Conservation (phyloP, 2,888 invertebrate genomes). For the Cenopis cana region DNA sequence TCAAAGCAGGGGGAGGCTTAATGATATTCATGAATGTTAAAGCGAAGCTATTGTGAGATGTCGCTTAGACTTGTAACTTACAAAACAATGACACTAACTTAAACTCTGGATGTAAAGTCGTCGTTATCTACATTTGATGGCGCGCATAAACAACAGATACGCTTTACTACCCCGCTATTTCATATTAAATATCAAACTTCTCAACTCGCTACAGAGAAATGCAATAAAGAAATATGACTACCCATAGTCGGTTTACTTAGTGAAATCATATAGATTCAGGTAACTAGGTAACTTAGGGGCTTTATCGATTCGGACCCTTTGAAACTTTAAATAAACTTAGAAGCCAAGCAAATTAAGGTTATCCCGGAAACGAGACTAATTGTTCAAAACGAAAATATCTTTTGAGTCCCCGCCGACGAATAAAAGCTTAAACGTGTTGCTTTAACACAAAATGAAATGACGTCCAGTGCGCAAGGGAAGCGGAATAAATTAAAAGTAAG, state of each 20-base stretch:
- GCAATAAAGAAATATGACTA: constrained; percentile 42
- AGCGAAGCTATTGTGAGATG: constrained; percentile 76
- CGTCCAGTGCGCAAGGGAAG: constrained; percentile 67
- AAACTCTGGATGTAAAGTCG: constrained; percentile 76
- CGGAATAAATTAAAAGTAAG: constrained; percentile 77
- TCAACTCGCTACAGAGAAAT: constrained; percentile 58
- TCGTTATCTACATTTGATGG: constrained; percentile 78
- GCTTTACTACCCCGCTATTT: constrained; percentile 70
- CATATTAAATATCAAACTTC: constrained; percentile 71
- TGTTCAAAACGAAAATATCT: constrained; percentile 61
- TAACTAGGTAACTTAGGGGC: constrained; percentile 60
- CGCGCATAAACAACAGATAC: constrained; percentile 74
- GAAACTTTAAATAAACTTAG: constrained; percentile 71
- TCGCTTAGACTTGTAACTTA: constrained; percentile 80
- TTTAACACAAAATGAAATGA: constrained; percentile 72
- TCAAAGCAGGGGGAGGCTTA: constrained; percentile 77
- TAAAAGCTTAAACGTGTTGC: constrained; percentile 77
- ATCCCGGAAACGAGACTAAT: constrained; percentile 59
- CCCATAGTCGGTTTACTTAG: constrained; percentile 57
- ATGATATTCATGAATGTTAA: constrained; percentile 82
- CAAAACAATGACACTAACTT: constrained; percentile 82
- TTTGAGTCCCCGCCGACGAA: constrained; percentile 58
- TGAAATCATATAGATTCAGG: constrained; percentile 67
- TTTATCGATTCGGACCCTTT: constrained; percentile 62
- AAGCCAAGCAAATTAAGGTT: constrained; percentile 68